Conservation (phyloP, 2,113 vertebrate species). For the Oreochromis spilurus region DNA sequence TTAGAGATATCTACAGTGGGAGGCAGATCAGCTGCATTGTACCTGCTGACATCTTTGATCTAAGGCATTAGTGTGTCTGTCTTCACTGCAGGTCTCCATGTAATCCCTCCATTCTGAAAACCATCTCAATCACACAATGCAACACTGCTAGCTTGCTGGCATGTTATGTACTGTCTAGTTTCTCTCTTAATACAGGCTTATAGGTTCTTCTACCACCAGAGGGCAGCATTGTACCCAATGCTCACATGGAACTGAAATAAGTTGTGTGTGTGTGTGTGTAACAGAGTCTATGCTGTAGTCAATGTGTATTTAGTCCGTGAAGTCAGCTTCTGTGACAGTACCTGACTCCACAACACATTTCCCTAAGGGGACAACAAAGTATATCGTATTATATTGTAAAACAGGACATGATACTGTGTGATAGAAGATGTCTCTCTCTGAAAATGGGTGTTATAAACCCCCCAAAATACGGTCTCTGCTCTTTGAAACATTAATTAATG, state of each 20-base stretch:
- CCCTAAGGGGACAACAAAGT: neutral
- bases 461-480: neutral
- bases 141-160: neutral
- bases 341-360: neutral
- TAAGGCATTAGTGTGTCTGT: neutral
- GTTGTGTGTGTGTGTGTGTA: rapidly evolving
- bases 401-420: neutral
- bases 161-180: rapidly evolving
- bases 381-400: neutral
- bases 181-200: neutral
- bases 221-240: neutral
- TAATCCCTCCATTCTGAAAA: neutral
- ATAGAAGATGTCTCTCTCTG: neutral
- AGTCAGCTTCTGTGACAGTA: neutral
- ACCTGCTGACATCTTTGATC: neutral
- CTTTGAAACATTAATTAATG: neutral
- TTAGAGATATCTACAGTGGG: neutral
- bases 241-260: neutral
- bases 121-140: neutral
- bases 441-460: neutral
- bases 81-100: neutral
- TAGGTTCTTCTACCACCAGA: neutral
- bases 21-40: neutral
- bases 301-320: rapidly evolving
- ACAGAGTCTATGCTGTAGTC: neutral